Evolutionary conservation across 1,140 invertebrate species (phyloP).

Genomic region (Bombus terrestris): DNA sequence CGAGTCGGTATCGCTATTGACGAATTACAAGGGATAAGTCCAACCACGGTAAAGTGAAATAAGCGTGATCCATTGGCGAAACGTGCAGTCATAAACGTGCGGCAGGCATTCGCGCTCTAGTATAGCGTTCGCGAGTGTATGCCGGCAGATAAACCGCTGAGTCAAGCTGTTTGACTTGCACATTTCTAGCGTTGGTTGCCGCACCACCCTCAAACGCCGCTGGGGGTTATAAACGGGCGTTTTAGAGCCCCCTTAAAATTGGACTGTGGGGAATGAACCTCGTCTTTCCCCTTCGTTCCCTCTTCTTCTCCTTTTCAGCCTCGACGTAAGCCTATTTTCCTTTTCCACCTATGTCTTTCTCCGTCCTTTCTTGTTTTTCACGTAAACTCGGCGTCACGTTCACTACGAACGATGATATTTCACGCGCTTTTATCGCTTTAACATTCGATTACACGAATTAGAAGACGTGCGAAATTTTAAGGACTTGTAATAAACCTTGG

Average conservation of each 20-base stretch:
- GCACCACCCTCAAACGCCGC: constrained; percentile 56
- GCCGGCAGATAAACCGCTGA: constrained; percentile 75
- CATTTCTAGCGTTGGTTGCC: constrained; percentile 75
- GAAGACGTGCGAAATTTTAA: background rate
- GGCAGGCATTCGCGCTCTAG: constrained; percentile 2
- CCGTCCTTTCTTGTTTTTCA: background rate
- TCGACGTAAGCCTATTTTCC: constrained; percentile 12
- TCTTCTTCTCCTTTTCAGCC: background rate
- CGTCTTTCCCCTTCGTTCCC: background rate
- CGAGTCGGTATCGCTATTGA: background rate
- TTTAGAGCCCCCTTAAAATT: constrained; percentile 75
- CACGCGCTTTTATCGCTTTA: background rate
- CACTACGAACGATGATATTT: too few species aligned
- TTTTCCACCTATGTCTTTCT: background rate
- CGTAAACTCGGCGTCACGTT: background rate
- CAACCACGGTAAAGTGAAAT: constrained; percentile 34
- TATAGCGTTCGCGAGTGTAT: constrained; percentile 29
- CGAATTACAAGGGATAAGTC: background rate
- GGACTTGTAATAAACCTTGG: background rate
- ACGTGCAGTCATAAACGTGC: constrained; percentile 53
- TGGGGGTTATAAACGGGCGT: constrained; percentile 72
- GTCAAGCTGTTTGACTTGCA: constrained; percentile 81
- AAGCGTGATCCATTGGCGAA: constrained; percentile 41
- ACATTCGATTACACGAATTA: background rate
- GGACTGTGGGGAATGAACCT: constrained; percentile 68